These are phyloP conservation scores for silkworm (Bombyx mori) DNA, from an alignment of 1,140 invertebrate species.

Conservation along the genomic window DNA sequence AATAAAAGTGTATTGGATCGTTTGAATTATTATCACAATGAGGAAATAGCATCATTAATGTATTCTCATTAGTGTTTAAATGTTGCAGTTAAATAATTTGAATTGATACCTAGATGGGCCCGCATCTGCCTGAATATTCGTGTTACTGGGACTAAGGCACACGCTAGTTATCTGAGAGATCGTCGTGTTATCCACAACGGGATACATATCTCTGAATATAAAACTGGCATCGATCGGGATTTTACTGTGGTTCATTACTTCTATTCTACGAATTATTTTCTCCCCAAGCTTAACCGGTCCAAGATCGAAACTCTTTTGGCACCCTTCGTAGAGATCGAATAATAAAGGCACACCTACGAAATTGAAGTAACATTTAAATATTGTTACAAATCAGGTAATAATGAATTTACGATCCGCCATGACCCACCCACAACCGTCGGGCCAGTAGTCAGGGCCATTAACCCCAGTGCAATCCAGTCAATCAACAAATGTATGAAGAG, in stretches of 20 bases:
- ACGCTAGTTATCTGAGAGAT: conserved; percentile 51
- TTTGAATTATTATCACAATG: too few species aligned
- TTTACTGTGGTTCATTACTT: conserved; percentile 65
- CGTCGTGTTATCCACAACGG: conserved; percentile 32
- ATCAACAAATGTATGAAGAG: too few species aligned
- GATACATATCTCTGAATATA: conserved; percentile 49
- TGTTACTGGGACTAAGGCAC: conserved; percentile 34
- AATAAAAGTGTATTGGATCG: too few species aligned
- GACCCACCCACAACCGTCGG: too few species aligned
- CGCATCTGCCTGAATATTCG: conserved; percentile 12
- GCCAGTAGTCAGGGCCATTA: too few species aligned
- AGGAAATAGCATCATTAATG: neutral
- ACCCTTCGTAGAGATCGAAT: conserved; percentile 59
- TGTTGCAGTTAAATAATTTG: too few species aligned
- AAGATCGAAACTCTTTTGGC: conserved; percentile 57
- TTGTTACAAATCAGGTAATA: neutral
- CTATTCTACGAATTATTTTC: conserved; percentile 48
- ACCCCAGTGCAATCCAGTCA: too few species aligned
- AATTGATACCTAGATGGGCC: conserved; percentile 33
- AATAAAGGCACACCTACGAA: conserved; percentile 48
- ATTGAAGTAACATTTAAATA: neutral
- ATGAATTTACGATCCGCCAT: too few species aligned
- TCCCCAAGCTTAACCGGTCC: conserved; percentile 57
- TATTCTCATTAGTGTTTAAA: neutral
- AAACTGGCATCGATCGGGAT: conserved; percentile 51